Evolutionary conservation across 92 coral and sea anemone genomes (phyloP).

Genomic region (Zoanthus gigantus): DNA sequence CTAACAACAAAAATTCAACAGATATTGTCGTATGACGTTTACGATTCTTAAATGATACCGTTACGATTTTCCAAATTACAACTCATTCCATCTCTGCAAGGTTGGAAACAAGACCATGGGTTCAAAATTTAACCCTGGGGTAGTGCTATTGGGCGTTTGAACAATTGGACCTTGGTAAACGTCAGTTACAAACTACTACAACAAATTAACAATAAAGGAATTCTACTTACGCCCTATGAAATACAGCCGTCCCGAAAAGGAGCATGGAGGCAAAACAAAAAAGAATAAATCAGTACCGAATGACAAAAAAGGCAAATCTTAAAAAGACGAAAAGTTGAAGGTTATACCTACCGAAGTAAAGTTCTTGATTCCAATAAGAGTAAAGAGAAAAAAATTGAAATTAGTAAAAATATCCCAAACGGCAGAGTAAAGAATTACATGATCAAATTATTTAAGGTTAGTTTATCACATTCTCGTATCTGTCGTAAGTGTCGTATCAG

Average conservation of each 20-base stretch:
- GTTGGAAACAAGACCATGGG: too few species aligned
- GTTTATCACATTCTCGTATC: too few species aligned
- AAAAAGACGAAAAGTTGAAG: background rate
- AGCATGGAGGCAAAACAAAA: background rate
- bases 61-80: too few species aligned
- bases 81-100: too few species aligned
- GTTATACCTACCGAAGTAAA: conserved; percentile 24
- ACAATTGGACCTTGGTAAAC: background rate
- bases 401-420: background rate
- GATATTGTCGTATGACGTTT: too few species aligned
- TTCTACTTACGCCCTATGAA: conserved; percentile 24
- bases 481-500: too few species aligned
- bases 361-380: conserved; percentile 22
- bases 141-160: background rate
- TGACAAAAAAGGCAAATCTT: background rate
- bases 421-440: background rate
- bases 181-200: background rate
- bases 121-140: too few species aligned
- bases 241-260: background rate
- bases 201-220: background rate
- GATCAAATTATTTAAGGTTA: background rate
- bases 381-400: background rate
- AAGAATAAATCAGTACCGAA: background rate
- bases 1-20: too few species aligned
- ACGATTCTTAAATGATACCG: too few species aligned